Evolutionary conservation across 2,113 vertebrate genomes (phyloP).

Genomic region (Prietella phreatophila): DNA sequence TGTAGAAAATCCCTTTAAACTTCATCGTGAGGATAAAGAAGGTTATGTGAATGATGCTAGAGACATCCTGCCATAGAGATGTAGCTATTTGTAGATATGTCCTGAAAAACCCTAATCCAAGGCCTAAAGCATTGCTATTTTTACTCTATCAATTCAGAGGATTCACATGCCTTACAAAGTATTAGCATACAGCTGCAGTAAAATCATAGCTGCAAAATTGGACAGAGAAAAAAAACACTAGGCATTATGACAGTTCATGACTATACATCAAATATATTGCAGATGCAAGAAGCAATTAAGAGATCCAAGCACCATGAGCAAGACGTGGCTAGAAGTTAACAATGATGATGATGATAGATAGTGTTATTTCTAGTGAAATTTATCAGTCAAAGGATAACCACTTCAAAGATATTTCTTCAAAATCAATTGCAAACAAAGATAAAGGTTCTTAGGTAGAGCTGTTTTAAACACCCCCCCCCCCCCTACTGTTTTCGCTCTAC

Average conservation of each 20-base stretch:
- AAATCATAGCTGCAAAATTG: conserved; percentile 4
- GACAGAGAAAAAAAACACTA: not conserved
- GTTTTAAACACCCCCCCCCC: not conserved
- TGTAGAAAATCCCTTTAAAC: conserved; percentile 42
- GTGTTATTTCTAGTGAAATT: not conserved
- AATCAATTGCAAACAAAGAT: not conserved
- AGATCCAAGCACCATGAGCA: not conserved
- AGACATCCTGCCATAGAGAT: conserved; percentile 36
- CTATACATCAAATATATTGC: not conserved
- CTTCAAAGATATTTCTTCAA: not conserved
- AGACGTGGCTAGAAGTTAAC: not conserved
- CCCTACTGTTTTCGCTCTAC: no score
- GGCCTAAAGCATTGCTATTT: conserved; percentile 28
- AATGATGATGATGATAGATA: not conserved
- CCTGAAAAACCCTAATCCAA: conserved; percentile 44
- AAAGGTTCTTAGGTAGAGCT: no score
- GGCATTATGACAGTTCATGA: not conserved
- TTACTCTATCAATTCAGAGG: conserved; percentile 16
- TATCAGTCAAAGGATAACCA: not conserved
- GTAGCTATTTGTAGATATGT: conserved; percentile 51
- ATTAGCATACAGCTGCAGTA: not conserved
- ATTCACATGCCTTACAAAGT: conserved; percentile 1
- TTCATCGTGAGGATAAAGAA: conserved; percentile 44
- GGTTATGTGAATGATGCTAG: conserved; percentile 40
- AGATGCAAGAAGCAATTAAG: not conserved